Percentiles rank a stretch among this genome's conserved stretches.
Conservation (phyloP, 2,888 invertebrate genomes). For the Xiphydria camelus region DNA sequence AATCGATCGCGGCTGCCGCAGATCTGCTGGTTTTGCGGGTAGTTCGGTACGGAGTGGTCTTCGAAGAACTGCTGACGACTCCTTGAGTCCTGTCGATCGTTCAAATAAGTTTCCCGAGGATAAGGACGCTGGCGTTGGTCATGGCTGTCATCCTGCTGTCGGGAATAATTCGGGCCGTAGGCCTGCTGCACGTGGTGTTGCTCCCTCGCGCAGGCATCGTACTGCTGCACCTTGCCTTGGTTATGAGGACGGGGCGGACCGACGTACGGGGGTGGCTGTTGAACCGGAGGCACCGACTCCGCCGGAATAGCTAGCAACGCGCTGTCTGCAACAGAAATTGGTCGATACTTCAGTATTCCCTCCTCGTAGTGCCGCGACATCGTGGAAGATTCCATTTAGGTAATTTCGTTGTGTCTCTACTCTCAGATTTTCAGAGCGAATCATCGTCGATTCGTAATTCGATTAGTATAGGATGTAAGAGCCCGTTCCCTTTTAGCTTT, state of each 20-base stretch:
- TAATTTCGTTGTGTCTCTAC: no score
- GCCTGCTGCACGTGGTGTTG: constrained; percentile 5
- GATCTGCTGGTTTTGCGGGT: background rate
- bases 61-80: constrained; percentile 15
- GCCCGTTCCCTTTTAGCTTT: no score
- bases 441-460: no score
- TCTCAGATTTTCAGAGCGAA: no score
- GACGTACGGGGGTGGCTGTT: constrained; percentile 41
- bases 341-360: background rate
- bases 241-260: constrained; percentile 38
- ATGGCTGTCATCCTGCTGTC: background rate
- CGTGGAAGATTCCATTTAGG: no score
- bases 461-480: no score
- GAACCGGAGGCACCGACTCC: constrained; percentile 31
- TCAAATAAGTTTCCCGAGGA: background rate
- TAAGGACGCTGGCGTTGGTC: background rate
- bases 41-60: constrained; percentile 1
- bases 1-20: constrained; percentile 15
- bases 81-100: background rate
- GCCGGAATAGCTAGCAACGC: constrained; percentile 40
- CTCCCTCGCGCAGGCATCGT: constrained; percentile 26
- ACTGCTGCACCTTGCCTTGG: constrained; percentile 22
- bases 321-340: constrained; percentile 47
- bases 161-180: background rate
- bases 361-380: no score